These are phyloP conservation scores for Macrophya annulata DNA, from an alignment of 2,888 invertebrate species.

Conservation along the genomic window DNA sequence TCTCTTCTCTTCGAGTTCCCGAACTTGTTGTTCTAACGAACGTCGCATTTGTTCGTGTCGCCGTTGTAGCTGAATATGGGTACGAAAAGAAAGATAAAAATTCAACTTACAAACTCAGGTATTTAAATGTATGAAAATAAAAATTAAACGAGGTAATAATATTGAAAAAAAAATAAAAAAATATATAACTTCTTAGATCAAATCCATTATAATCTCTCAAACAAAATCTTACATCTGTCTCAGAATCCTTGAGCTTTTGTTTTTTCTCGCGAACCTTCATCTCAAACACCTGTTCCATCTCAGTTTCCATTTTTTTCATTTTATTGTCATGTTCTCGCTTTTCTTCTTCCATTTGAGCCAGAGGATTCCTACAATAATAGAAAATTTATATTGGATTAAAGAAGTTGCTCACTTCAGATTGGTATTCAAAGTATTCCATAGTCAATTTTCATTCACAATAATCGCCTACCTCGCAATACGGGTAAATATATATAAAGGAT, in stretches of 20 bases:
- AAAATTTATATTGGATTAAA: neutral
- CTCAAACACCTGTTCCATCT: constrained; percentile 99
- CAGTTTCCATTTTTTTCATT: constrained; percentile 99
- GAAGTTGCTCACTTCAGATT: constrained; percentile 14
- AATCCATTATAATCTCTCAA: neutral
- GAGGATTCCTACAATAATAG: constrained; percentile 90
- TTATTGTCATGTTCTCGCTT: constrained; percentile 97
- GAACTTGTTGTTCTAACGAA: constrained; percentile 93
- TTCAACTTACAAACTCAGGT: neutral
- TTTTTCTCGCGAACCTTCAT: constrained; percentile 98
- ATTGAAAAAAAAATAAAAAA: neutral
- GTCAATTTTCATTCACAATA: constrained; percentile 7
- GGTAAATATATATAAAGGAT: too few relatives aligned
- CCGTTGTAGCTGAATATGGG: constrained; percentile 85
- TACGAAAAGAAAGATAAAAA: constrained; percentile 44
- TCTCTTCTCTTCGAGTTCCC: constrained; percentile 94
- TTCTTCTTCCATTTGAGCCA: constrained; percentile 99
- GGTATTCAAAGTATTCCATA: neutral
- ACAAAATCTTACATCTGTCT: constrained; percentile 86
- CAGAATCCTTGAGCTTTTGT: constrained; percentile 97
- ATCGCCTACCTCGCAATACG: neutral
- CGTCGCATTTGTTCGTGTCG: constrained; percentile 92
- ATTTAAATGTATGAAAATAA: neutral
- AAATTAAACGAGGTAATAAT: neutral
- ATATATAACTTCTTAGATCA: neutral